phyloP scores from a whole-genome alignment of 2,113 vertebrate species.

The Onychostruthus taczanowskii region DNA sequence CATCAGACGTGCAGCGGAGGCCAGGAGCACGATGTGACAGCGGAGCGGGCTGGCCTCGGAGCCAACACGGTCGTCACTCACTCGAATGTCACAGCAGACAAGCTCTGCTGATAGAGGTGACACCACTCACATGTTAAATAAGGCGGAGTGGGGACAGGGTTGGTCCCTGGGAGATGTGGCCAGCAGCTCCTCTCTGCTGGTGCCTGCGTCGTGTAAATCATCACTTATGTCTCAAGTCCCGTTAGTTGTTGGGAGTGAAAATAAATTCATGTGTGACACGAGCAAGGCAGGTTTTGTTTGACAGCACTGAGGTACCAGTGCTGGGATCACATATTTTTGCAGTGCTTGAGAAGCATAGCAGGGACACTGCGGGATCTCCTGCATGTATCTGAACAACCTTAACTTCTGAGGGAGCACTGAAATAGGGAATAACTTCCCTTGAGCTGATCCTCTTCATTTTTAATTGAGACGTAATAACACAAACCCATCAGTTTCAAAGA shows the following conservation, averaged over 20 bases:
- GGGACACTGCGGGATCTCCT: background rate
- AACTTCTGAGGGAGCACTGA: background rate
- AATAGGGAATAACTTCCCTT: background rate
- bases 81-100: background rate
- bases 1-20: rapidly evolving
- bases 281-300: background rate
- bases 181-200: background rate
- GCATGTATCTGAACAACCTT: rapidly evolving
- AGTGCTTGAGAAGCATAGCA: background rate
- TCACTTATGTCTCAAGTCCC: rapidly evolving
- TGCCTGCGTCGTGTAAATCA: rapidly evolving
- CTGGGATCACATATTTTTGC: background rate
- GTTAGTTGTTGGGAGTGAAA: background rate
- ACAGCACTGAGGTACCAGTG: background rate
- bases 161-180: background rate
- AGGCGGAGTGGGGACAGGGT: background rate
- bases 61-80: rapidly evolving
- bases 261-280: background rate
- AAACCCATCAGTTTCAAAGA: background rate
- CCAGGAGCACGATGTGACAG: rapidly evolving
- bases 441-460: background rate
- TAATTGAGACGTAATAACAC: background rate
- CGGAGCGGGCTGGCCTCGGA: background rate
- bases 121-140: background rate
- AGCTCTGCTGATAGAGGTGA: background rate